These are phyloP conservation scores for Trichomycterus rosablanca DNA, from an alignment of 2,113 vertebrate species.

Conservation along the genomic window DNA sequence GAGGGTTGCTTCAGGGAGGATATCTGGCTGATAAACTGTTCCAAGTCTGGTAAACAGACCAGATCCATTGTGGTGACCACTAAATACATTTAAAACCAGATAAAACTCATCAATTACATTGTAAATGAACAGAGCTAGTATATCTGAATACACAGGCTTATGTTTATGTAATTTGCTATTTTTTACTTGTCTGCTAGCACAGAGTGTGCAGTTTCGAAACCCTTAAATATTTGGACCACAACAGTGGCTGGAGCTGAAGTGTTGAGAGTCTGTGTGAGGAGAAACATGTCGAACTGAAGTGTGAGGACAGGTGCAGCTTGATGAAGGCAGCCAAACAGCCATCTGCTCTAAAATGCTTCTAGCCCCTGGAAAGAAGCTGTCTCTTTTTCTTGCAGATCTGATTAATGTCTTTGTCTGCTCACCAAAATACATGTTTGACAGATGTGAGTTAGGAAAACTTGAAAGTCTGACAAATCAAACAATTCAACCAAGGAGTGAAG, in stretches of 20 bases:
- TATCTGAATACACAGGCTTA: background rate
- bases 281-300: conserved; percentile 31
- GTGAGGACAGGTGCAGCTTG: conserved; percentile 43
- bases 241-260: background rate
- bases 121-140: no score
- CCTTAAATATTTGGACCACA: conserved; percentile 2
- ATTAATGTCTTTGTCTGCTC: conserved; percentile 44
- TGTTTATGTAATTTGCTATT: background rate
- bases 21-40: no score
- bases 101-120: no score
- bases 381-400: conserved; percentile 45
- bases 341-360: conserved; percentile 44
- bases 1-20: no score
- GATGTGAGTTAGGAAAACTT: conserved; percentile 27
- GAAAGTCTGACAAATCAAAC: conserved; percentile 23
- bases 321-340: conserved; percentile 40
- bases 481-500: conserved; percentile 21
- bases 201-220: conserved; percentile 1
- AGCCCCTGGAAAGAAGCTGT: conserved; percentile 38
- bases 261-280: conserved; percentile 23
- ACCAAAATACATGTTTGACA: conserved; percentile 37
- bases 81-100: no score
- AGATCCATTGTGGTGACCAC: no score
- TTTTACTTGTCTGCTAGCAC: conserved; percentile 1
- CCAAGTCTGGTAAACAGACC: no score